phyloP scores from a whole-genome alignment of 2,797 vertebrate genomes.

The Acanthurus lineatus region DNA sequence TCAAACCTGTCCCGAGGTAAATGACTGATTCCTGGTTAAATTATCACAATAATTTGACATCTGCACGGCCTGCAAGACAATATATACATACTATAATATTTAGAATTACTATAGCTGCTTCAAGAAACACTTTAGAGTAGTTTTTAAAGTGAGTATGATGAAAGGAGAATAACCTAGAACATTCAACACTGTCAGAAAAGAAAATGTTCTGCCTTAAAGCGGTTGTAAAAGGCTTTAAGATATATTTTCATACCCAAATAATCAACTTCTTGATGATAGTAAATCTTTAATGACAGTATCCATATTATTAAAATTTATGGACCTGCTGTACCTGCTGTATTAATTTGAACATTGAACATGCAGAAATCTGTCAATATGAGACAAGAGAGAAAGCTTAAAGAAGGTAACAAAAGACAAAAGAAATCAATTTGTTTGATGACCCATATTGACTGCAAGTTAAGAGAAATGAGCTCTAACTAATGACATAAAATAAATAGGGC shows the following conservation, averaged over 20 bases:
- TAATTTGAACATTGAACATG: neutral
- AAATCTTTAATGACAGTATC: neutral
- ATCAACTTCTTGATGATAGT: neutral
- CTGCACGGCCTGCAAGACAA: too few species aligned
- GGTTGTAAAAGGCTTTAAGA: neutral
- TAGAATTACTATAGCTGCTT: too few species aligned
- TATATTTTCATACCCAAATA: neutral
- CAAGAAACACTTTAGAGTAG: neutral
- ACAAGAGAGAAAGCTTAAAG: neutral
- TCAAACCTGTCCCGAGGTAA: slow-evolving; percentile 15
- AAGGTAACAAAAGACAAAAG: too few species aligned
- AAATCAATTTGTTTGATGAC: neutral
- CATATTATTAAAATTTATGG: neutral
- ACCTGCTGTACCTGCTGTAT: neutral
- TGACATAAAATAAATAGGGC: neutral
- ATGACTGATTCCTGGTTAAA: slow-evolving; percentile 5
- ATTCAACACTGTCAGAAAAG: too few species aligned
- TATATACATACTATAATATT: too few species aligned
- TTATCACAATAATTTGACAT: neutral
- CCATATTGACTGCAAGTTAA: neutral
- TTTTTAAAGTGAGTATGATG: too few species aligned
- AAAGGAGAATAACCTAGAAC: too few species aligned
- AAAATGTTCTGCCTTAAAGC: neutral
- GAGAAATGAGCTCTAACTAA: slow-evolving; percentile 4
- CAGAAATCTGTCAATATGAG: neutral